Conservation (phyloP, 2,113 vertebrate genomes). For the Bostrychus sinensis region DNA sequence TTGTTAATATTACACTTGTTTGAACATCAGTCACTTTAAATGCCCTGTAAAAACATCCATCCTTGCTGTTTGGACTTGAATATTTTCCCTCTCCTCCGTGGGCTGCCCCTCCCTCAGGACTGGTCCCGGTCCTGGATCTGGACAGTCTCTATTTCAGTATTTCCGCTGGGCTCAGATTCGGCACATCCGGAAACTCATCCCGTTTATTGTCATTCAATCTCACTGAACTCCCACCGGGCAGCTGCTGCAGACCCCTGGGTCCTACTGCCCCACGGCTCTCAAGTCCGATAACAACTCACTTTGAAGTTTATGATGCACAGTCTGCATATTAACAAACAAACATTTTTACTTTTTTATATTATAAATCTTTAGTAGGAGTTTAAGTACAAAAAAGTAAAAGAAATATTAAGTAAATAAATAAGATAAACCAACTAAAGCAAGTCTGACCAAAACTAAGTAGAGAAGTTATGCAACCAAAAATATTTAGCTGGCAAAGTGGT, state of each 20-base stretch:
- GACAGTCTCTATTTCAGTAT: constrained; percentile 86
- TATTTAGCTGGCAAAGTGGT: too few relatives aligned
- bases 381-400: too few relatives aligned
- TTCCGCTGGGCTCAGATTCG: constrained; percentile 84
- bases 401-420: too few relatives aligned
- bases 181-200: constrained; percentile 84
- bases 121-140: constrained; percentile 59
- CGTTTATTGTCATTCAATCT: constrained; percentile 83
- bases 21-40: too few relatives aligned
- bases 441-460: too few relatives aligned
- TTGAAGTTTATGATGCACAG: too few relatives aligned
- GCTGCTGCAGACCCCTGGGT: constrained; percentile 71
- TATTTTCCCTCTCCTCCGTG: neutral
- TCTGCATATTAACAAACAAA: too few relatives aligned
- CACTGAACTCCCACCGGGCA: constrained; percentile 69
- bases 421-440: too few relatives aligned
- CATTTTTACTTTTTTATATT: too few relatives aligned
- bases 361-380: too few relatives aligned
- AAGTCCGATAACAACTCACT: neutral
- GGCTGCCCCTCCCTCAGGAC: constrained; percentile 16
- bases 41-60: neutral
- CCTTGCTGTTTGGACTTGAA: neutral
- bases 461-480: too few relatives aligned
- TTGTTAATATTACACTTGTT: too few relatives aligned
- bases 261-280: constrained; percentile 57